Evolutionary conservation across 1,140 invertebrate genomes (phyloP).

Genomic region (Sarcophaga peregrina): DNA sequence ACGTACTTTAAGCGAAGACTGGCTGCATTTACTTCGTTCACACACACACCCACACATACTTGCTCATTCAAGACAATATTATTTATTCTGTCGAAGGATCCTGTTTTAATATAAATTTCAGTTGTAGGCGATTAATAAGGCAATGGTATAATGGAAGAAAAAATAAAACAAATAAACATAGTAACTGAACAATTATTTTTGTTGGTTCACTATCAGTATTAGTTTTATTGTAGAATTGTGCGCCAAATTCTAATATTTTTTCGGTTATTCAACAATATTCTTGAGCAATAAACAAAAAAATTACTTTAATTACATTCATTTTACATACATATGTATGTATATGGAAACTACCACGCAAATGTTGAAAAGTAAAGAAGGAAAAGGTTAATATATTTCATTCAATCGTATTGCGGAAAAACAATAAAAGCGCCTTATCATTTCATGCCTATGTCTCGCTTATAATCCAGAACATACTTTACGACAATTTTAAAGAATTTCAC

Average conservation of each 20-base stretch:
- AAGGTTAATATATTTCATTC: not conserved
- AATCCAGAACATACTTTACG: slow-evolving; percentile 18
- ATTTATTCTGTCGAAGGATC: slow-evolving; percentile 1
- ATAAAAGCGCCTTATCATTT: slow-evolving; percentile 16
- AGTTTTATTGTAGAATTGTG: slow-evolving; percentile 5
- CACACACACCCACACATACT: not conserved
- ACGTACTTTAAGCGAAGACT: not conserved
- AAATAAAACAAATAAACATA: not conserved
- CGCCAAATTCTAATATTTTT: not conserved
- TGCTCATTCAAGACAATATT: slow-evolving; percentile 19
- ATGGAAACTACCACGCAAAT: not conserved
- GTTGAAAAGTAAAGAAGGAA: not conserved
- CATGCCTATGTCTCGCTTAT: not conserved
- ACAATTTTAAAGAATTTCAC: slow-evolving; percentile 33
- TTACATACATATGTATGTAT: too few relatives aligned
- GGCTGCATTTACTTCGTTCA: not conserved
- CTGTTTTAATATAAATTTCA: slow-evolving; percentile 1
- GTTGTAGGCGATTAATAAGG: slow-evolving; percentile 35
- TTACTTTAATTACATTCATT: not conserved
- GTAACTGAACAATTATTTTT: slow-evolving; percentile 11
- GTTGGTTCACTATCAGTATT: not conserved
- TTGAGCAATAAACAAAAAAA: not conserved
- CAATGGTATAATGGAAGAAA: not conserved
- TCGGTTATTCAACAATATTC: not conserved
- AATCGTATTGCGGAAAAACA: not conserved